Conservation (phyloP, 2,888 invertebrate genomes). For the Acanthopleura granulata region DNA sequence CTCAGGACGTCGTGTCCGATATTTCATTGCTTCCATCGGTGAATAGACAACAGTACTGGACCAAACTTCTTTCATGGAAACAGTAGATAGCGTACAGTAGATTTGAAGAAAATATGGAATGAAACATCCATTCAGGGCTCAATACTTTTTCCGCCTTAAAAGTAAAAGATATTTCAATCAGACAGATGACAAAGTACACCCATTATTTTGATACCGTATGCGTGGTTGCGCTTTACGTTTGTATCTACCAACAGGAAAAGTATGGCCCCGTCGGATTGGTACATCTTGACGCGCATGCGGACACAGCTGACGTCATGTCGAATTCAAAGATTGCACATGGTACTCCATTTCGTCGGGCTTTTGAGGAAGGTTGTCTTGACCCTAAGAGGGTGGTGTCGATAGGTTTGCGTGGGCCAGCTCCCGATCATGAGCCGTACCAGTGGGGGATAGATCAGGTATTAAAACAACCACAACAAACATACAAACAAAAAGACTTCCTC, state of each 20-base stretch:
- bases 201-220: neutral
- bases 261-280: slow-evolving; percentile 68
- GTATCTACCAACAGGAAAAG: slow-evolving; percentile 50
- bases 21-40: too few species aligned
- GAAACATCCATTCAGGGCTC: too few species aligned
- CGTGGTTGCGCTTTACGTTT: neutral
- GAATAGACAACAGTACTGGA: too few species aligned
- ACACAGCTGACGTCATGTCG: slow-evolving; percentile 62
- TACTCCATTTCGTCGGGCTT: slow-evolving; percentile 66
- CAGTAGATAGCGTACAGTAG: too few species aligned
- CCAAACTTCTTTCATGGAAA: too few species aligned
- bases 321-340: slow-evolving; percentile 66
- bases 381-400: slow-evolving; percentile 65
- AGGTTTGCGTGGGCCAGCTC: slow-evolving; percentile 64
- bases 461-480: too few species aligned
- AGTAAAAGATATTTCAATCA: too few species aligned
- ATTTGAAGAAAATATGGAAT: too few species aligned
- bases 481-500: too few species aligned
- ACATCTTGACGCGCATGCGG: slow-evolving; percentile 69
- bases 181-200: too few species aligned
- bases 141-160: too few species aligned
- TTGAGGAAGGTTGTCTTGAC: slow-evolving; percentile 67
- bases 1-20: too few species aligned
- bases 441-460: slow-evolving; percentile 59
- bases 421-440: slow-evolving; percentile 50